Evolutionary conservation across 2,888 invertebrate species (phyloP).

Genomic region (Metacarcinus magister): DNA sequence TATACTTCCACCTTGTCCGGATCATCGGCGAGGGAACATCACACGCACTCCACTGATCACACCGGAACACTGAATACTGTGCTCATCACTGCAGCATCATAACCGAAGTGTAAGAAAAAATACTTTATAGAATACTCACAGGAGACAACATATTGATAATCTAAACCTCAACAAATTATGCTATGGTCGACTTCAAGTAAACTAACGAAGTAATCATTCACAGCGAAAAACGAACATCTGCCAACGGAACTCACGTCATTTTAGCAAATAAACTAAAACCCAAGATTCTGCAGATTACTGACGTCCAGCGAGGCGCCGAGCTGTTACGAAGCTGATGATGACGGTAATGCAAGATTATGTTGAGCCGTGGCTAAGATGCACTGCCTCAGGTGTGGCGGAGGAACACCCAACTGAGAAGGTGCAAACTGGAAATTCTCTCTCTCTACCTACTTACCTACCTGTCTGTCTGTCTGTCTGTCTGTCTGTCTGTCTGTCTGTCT

Average conservation of each 20-base stretch:
- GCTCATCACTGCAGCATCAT: background rate
- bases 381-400: background rate
- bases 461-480: constrained; percentile 30
- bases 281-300: background rate
- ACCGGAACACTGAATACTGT: background rate
- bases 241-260: background rate
- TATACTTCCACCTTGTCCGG: background rate
- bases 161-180: background rate
- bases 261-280: background rate
- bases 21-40: constrained; percentile 7
- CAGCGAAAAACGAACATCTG: background rate
- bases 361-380: background rate
- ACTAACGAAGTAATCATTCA: background rate
- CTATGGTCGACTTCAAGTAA: background rate
- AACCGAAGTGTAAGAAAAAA: background rate
- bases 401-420: background rate
- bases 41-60: background rate
- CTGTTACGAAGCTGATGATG: background rate
- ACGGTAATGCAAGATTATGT: background rate
- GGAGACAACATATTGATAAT: background rate
- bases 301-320: background rate
- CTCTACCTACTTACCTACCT: background rate
- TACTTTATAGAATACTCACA: background rate
- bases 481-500: constrained; percentile 13
- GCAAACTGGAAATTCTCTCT: background rate